A percentile compares a stretch with the other conserved stretches of the same genome.
Conservation (phyloP, 2,113 vertebrate species). For the Carassius carassius region DNA sequence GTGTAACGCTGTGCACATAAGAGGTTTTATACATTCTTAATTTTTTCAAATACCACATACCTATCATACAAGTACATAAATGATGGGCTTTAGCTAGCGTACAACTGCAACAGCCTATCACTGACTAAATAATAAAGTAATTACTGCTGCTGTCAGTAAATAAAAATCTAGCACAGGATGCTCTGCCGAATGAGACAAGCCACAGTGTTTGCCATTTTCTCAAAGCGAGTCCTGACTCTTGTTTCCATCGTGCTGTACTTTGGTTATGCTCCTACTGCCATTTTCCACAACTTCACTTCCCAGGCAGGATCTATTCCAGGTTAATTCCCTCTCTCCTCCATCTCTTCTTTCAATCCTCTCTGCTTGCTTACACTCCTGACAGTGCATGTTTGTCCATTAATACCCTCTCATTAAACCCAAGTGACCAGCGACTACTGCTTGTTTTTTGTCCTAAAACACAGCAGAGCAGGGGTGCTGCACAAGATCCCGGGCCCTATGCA, state of each 20-base stretch:
- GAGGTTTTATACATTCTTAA: not conserved
- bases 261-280: constrained; percentile 61
- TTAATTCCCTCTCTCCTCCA: constrained; percentile 28
- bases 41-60: not conserved
- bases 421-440: not conserved
- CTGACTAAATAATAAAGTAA: not conserved
- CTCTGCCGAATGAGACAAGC: constrained; percentile 56
- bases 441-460: constrained; percentile 10
- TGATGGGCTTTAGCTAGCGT: not conserved
- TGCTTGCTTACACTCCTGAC: constrained; percentile 32
- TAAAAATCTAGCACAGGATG: not conserved
- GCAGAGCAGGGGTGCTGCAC: too few relatives aligned
- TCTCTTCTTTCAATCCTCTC: constrained; percentile 54
- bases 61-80: not conserved
- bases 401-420: not conserved
- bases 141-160: constrained; percentile 42
- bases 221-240: constrained; percentile 57
- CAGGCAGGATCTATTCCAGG: constrained; percentile 55
- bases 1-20: not conserved
- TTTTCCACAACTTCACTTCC: constrained; percentile 71
- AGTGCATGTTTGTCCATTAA: constrained; percentile 19
- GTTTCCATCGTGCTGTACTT: constrained; percentile 70
- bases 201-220: constrained; percentile 64
- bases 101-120: not conserved
- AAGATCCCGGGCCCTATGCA: too few relatives aligned